These are phyloP conservation scores for Folsomia manolachei DNA, from an alignment of 2,888 invertebrate genomes.

Conservation along the genomic window DNA sequence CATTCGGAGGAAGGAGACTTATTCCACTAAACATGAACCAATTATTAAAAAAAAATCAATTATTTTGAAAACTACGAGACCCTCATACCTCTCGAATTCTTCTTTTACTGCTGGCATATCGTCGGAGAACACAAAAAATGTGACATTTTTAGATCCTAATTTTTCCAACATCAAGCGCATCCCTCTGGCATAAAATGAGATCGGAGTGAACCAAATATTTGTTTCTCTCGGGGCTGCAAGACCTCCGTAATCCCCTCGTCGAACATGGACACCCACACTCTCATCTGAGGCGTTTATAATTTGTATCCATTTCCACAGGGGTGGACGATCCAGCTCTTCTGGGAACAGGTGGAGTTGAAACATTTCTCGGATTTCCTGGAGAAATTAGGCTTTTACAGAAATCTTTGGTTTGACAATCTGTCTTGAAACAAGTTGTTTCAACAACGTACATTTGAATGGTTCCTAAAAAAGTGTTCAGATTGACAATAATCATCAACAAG, in stretches of 20 bases:
- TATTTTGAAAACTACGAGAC: no score
- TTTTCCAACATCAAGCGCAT: background rate
- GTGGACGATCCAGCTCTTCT: background rate
- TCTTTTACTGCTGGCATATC: background rate
- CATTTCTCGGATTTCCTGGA: background rate
- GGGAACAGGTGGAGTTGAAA: background rate
- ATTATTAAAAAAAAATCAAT: no score
- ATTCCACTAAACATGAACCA: background rate
- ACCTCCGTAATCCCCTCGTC: background rate
- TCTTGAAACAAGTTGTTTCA: no score
- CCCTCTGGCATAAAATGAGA: background rate
- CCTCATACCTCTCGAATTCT: background rate
- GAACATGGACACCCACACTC: background rate
- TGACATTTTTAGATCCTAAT: background rate
- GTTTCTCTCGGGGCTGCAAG: background rate
- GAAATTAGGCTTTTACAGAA: background rate
- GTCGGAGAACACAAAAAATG: slow-evolving; percentile 25
- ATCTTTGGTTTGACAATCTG: no score
- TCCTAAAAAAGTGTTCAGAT: background rate
- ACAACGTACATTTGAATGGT: no score
- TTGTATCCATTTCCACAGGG: background rate
- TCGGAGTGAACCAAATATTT: background rate
- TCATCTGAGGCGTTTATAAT: background rate
- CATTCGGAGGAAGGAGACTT: background rate
- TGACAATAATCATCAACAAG: background rate